Evolutionary conservation across 2,888 invertebrate genomes (phyloP).

Genomic region (Caradrina clavipalpis): DNA sequence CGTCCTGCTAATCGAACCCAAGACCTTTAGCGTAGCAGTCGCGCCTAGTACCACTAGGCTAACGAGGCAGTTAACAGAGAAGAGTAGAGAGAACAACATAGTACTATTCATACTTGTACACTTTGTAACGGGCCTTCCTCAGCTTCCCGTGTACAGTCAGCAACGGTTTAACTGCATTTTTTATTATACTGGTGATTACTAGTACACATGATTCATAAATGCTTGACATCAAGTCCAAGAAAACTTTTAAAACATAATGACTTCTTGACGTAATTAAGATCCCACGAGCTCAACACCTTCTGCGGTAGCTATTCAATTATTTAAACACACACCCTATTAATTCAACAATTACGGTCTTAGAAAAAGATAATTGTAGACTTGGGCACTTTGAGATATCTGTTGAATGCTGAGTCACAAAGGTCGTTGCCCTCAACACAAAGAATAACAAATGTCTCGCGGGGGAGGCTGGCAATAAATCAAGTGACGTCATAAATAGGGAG

Average conservation of each 20-base stretch:
- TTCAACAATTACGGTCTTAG: slow-evolving; percentile 29
- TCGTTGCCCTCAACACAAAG: slow-evolving; percentile 72
- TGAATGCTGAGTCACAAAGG: slow-evolving; percentile 69
- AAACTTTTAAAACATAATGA: slow-evolving; percentile 6
- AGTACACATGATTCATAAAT: not conserved
- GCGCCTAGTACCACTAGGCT: no score
- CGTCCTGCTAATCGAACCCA: no score
- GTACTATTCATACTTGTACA: not conserved
- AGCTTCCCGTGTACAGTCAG: slow-evolving; percentile 3
- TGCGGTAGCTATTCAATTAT: slow-evolving; percentile 48
- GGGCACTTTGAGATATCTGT: slow-evolving; percentile 53
- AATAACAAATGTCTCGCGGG: slow-evolving; percentile 73
- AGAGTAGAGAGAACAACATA: no score
- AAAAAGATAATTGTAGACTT: slow-evolving; percentile 57
- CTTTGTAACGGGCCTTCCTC: slow-evolving; percentile 2
- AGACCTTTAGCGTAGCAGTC: no score
- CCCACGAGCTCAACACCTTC: slow-evolving; percentile 41
- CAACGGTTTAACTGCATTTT: slow-evolving; percentile 16
- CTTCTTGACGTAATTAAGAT: slow-evolving; percentile 8
- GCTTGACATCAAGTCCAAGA: not conserved
- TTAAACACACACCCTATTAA: slow-evolving; percentile 53
- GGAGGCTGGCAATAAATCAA: slow-evolving; percentile 74
- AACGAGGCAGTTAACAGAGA: no score
- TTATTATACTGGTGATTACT: not conserved
- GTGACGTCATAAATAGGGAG: slow-evolving; percentile 77